These are phyloP conservation scores for Lathronympha strigana DNA, from an alignment of 2,888 invertebrate species.

Conservation along the genomic window DNA sequence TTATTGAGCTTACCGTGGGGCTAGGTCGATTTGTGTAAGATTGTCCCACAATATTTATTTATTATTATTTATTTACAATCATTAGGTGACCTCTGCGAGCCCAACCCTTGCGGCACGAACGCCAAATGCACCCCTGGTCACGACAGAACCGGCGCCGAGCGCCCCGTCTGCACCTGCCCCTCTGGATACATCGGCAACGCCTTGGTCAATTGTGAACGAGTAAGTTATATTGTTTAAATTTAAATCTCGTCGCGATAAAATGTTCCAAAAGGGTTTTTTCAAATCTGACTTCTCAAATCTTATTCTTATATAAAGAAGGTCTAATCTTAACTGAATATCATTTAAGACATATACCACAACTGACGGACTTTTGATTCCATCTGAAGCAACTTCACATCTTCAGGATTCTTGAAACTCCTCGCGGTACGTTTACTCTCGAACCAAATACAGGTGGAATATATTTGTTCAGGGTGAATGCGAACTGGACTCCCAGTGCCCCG, in stretches of 20 bases:
- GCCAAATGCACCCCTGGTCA: conserved; percentile 93
- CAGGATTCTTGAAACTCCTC: too few relatives aligned
- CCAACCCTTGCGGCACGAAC: conserved; percentile 93
- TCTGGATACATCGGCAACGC: conserved; percentile 92
- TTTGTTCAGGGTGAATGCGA: conserved; percentile 89
- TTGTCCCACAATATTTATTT: neutral
- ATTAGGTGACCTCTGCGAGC: conserved; percentile 92
- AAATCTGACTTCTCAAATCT: too few relatives aligned
- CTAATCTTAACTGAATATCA: too few relatives aligned
- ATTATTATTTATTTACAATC: neutral
- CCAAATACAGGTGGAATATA: neutral
- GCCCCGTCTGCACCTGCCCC: conserved; percentile 94
- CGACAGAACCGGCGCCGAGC: conserved; percentile 91
- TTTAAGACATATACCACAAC: too few relatives aligned
- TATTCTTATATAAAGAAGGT: too few relatives aligned
- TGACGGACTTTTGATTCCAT: too few relatives aligned
- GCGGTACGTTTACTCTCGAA: too few relatives aligned
- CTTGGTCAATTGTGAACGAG: conserved; percentile 86
- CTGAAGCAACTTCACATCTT: too few relatives aligned
- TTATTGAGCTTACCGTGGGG: too few relatives aligned
- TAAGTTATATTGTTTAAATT: conserved; percentile 53
- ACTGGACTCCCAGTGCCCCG: conserved; percentile 89
- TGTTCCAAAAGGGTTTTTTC: too few relatives aligned
- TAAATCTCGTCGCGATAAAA: neutral
- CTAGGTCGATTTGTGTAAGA: neutral